Evolutionary conservation across 2,113 vertebrate genomes (phyloP).

Genomic region (Oxygymnocypris stewartii): DNA sequence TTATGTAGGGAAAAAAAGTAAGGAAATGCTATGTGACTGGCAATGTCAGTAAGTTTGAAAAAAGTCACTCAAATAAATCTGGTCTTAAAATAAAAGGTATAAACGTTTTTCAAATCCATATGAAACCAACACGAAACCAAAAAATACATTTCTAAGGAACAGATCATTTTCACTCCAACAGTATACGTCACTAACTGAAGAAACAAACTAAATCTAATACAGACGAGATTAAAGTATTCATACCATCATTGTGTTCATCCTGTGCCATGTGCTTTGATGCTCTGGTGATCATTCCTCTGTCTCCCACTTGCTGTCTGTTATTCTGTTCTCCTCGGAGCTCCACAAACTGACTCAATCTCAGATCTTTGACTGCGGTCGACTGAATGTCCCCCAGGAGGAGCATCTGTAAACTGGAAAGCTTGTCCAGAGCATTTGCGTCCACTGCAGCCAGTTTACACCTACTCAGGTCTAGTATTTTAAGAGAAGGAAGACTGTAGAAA

Average conservation of each 20-base stretch:
- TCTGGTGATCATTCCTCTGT: conserved; percentile 40
- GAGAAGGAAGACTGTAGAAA: conserved; percentile 64
- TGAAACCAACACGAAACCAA: background rate
- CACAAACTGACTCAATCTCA: conserved; percentile 60
- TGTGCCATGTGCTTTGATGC: conserved; percentile 48
- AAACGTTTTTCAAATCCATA: background rate
- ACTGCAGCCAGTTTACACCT: conserved; percentile 64
- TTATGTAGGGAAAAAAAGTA: background rate
- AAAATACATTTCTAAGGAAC: background rate
- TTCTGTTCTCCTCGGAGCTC: conserved; percentile 55
- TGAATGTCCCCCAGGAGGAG: conserved; percentile 66
- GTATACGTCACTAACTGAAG: background rate
- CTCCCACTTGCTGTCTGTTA: conserved; percentile 51
- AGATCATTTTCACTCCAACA: background rate
- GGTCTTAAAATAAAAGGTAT: background rate
- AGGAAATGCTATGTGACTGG: background rate
- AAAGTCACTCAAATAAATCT: background rate
- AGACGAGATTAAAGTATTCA: background rate
- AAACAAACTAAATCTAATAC: background rate
- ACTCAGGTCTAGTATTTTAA: conserved; percentile 69
- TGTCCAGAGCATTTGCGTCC: conserved; percentile 57
- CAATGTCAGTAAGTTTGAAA: background rate
- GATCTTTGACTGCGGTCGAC: background rate
- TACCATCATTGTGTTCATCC: conserved; percentile 33
- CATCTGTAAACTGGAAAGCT: conserved; percentile 64